Conservation (phyloP, 2,113 vertebrate genomes). For the Hemiscyllium ocellatum region DNA sequence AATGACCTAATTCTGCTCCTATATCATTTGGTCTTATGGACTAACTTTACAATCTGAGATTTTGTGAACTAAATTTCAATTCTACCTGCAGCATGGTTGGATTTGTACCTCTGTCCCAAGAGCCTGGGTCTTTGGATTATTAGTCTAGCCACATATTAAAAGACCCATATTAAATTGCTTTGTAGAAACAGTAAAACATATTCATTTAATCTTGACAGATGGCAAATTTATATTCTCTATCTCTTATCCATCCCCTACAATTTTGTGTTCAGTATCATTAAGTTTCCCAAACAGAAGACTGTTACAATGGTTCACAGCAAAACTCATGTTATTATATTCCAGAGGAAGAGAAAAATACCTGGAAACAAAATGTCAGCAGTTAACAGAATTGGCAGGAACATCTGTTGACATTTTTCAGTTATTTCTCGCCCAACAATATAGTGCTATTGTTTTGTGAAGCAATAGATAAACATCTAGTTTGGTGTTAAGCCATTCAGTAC, state of each 20-base stretch:
- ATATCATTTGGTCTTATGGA: no score
- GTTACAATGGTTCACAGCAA: background rate
- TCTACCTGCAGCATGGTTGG: no score
- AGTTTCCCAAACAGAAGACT: background rate
- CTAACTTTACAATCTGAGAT: no score
- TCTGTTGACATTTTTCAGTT: background rate
- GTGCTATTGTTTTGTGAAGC: background rate
- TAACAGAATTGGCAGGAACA: background rate
- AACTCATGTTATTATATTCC: background rate
- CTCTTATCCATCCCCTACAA: background rate
- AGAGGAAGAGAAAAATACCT: background rate
- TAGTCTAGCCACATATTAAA: no score
- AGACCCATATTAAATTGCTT: background rate
- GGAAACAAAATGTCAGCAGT: background rate
- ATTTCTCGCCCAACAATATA: background rate
- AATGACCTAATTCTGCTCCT: no score
- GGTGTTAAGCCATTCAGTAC: background rate
- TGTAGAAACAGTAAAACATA: background rate
- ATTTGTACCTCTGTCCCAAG: no score
- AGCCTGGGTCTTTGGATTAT: no score
- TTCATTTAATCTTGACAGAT: background rate
- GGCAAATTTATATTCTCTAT: background rate
- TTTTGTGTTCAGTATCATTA: no score
- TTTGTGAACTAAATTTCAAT: no score
- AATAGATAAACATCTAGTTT: background rate